phyloP scores from a whole-genome alignment of 2,113 vertebrate genomes.

The Vidua macroura region DNA sequence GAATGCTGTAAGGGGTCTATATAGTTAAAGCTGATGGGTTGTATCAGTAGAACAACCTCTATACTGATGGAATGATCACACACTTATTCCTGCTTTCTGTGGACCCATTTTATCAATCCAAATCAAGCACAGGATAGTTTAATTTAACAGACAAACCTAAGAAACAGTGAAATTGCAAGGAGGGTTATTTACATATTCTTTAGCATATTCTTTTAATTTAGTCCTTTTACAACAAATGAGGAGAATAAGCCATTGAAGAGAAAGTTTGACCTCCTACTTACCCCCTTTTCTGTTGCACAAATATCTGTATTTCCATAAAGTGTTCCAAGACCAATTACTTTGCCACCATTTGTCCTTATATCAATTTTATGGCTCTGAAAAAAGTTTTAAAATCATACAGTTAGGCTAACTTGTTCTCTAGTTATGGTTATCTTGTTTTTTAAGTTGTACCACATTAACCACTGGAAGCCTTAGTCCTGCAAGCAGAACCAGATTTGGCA shows the following conservation, averaged over 20 bases:
- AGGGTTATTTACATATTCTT: neutral
- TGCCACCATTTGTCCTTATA: slow-evolving; percentile 81
- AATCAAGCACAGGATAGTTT: neutral
- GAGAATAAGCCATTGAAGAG: neutral
- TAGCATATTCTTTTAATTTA: neutral
- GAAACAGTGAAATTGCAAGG: neutral
- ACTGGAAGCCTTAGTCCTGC: neutral
- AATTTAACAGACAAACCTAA: neutral
- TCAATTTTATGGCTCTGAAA: slow-evolving; percentile 83
- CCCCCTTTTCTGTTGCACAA: slow-evolving; percentile 79
- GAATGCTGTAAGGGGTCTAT: neutral
- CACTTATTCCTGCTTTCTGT: neutral
- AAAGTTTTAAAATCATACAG: neutral
- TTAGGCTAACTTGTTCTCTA: neutral
- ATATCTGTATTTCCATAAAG: slow-evolving; percentile 89
- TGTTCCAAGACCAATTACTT: slow-evolving; percentile 85
- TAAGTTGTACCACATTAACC: neutral
- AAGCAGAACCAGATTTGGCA: neutral
- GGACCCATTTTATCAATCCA: neutral
- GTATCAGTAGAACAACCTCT: neutral
- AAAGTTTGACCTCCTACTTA: slow-evolving; percentile 67
- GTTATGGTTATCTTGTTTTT: neutral
- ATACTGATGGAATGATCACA: neutral
- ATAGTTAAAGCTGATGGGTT: neutral
- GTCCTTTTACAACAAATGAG: neutral